A percentile compares a stretch with the other conserved stretches of the same genome.
Evolutionary conservation across 30 jellyfish, hydroid and myxozoan species (phyloP).

Genomic region (Pseudorhiza aurosa): DNA sequence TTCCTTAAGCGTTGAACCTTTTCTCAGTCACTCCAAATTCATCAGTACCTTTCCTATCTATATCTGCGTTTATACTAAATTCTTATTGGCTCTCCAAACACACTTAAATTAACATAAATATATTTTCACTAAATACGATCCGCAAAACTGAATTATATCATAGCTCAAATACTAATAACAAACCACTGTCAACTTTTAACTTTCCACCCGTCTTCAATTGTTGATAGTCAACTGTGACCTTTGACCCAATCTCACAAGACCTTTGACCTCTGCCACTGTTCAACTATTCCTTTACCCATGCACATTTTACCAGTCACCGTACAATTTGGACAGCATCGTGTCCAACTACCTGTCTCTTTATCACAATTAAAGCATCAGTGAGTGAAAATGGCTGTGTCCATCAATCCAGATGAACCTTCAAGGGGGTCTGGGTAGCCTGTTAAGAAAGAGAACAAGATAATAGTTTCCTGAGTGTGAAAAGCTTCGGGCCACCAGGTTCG

Average conservation of each 20-base stretch:
- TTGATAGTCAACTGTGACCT: constrained; percentile 15
- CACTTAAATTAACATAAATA: constrained; percentile 18
- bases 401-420: constrained; percentile 80
- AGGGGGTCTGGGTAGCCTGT: constrained; percentile 85
- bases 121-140: background rate
- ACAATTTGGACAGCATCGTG: constrained; percentile 4
- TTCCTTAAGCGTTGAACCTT: no score
- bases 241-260: constrained; percentile 6
- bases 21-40: no score
- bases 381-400: constrained; percentile 89
- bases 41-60: no score
- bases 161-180: background rate
- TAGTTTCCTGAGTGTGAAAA: background rate
- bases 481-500: no score
- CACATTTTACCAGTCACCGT: constrained; percentile 22
- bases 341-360: background rate
- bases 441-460: background rate
- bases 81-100: constrained; percentile 2
- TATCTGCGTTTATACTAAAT: constrained; percentile 4
- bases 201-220: no score
- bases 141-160: background rate
- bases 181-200: background rate
- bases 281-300: background rate
- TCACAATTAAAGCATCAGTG: constrained; percentile 23
- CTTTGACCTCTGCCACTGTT: constrained; percentile 8